phyloP scores from a whole-genome alignment of 2,888 invertebrate species.

The Ptilodon capucinus region DNA sequence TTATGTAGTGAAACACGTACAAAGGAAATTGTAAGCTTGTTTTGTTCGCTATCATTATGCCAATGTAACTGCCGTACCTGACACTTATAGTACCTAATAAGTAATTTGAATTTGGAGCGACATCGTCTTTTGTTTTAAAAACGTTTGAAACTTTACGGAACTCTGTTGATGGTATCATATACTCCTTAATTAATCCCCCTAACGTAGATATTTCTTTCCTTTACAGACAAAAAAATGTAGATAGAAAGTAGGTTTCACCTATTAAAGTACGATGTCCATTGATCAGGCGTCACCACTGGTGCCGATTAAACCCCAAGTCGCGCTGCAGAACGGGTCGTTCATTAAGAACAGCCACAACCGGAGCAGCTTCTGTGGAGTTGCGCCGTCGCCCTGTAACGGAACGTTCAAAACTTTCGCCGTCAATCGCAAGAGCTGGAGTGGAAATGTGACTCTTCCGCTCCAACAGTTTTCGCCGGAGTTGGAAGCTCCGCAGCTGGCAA shows the following conservation, averaged over 20 bases:
- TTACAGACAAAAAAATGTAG: conserved; percentile 81
- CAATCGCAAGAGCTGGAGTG: conserved; percentile 81
- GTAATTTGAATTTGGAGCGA: neutral
- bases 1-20: neutral
- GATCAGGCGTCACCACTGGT: conserved; percentile 79
- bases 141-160: conserved; percentile 40
- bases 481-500: conserved; percentile 71
- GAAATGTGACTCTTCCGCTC: conserved; percentile 77
- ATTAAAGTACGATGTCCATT: conserved; percentile 77
- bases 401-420: conserved; percentile 78
- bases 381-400: conserved; percentile 71
- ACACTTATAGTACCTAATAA: too few relatives aligned
- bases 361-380: conserved; percentile 79
- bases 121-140: neutral
- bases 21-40: neutral
- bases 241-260: conserved; percentile 63
- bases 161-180: conserved; percentile 57
- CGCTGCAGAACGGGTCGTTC: conserved; percentile 72
- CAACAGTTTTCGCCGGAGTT: conserved; percentile 70
- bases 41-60: neutral
- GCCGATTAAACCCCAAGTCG: conserved; percentile 76
- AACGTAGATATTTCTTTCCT: conserved; percentile 61
- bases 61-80: too few relatives aligned
- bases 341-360: conserved; percentile 80
- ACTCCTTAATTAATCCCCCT: conserved; percentile 33